phyloP scores from a whole-genome alignment of 2,797 vertebrate genomes.

The Coilia nasus region DNA sequence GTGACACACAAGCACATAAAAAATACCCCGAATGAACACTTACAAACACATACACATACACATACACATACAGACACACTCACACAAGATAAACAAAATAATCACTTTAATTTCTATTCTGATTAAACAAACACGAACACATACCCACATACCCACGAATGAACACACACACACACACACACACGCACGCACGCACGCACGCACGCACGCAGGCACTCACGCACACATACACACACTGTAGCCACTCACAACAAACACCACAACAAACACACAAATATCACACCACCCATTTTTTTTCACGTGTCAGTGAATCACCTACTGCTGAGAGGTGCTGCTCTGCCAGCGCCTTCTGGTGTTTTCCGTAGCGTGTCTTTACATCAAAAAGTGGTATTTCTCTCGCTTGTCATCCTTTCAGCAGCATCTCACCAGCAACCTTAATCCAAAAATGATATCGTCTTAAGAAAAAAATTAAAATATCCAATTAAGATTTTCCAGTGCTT shows the following conservation, averaged over 20 bases:
- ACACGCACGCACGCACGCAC: too few species aligned
- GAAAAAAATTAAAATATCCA: background rate
- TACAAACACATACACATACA: background rate
- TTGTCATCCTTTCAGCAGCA: background rate
- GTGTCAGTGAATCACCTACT: background rate
- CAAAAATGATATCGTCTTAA: background rate
- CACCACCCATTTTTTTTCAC: background rate
- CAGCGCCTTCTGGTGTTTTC: background rate
- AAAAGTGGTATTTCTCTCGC: background rate
- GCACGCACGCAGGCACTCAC: background rate
- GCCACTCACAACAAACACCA: background rate
- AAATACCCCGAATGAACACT: background rate
- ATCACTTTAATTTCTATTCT: too few species aligned
- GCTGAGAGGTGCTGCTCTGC: background rate
- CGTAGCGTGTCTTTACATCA: background rate
- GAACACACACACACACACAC: background rate
- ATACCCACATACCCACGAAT: background rate
- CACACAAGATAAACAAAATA: background rate
- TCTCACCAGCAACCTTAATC: background rate
- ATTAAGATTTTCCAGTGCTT: background rate
- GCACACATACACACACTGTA: too few species aligned
- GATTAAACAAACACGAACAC: background rate
- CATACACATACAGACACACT: slow-evolving; percentile 34
- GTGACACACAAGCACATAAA: background rate
- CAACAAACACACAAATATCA: background rate